These are phyloP conservation scores for Apogon talboti DNA, from an alignment of 2,797 vertebrate genomes.

Conservation along the genomic window DNA sequence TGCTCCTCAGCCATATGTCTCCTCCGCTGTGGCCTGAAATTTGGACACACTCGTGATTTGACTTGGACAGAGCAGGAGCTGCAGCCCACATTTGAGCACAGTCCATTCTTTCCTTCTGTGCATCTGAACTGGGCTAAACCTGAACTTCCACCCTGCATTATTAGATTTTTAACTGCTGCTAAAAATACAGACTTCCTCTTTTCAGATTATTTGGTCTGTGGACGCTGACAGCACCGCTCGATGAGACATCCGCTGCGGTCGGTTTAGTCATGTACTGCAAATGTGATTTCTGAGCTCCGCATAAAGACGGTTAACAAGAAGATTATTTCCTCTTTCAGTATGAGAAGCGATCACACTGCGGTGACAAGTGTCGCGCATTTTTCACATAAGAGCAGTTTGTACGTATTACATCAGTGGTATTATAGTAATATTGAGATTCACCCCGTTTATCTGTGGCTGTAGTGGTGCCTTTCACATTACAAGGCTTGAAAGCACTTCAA, in stretches of 20 bases:
- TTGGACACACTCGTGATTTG: conserved; percentile 15
- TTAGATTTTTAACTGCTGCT: conserved; percentile 32
- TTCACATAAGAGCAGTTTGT: conserved; percentile 5
- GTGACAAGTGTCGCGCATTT: conserved; percentile 6
- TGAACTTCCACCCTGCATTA: conserved; percentile 37
- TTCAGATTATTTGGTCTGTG: conserved; percentile 18
- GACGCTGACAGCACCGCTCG: conserved; percentile 43
- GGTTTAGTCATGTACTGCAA: conserved; percentile 41
- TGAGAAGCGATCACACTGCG: conserved; percentile 19
- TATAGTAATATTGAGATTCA: too few species aligned
- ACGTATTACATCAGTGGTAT: background rate
- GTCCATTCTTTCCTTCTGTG: background rate
- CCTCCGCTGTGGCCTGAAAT: conserved; percentile 16
- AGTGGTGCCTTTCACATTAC: conserved; percentile 21
- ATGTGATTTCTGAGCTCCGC: conserved; percentile 22
- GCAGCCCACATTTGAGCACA: conserved; percentile 3
- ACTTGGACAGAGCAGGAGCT: background rate
- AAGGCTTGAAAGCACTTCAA: conserved; percentile 17
- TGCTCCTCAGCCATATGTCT: conserved; percentile 37
- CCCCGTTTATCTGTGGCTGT: too few species aligned
- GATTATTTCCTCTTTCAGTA: conserved; percentile 51
- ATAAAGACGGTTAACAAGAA: conserved; percentile 1
- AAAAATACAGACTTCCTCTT: conserved; percentile 59
- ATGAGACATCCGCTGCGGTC: conserved; percentile 37
- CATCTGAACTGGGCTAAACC: conserved; percentile 28